phyloP scores from a whole-genome alignment of 2,797 vertebrate species.

The Macropus fuliginosus region DNA sequence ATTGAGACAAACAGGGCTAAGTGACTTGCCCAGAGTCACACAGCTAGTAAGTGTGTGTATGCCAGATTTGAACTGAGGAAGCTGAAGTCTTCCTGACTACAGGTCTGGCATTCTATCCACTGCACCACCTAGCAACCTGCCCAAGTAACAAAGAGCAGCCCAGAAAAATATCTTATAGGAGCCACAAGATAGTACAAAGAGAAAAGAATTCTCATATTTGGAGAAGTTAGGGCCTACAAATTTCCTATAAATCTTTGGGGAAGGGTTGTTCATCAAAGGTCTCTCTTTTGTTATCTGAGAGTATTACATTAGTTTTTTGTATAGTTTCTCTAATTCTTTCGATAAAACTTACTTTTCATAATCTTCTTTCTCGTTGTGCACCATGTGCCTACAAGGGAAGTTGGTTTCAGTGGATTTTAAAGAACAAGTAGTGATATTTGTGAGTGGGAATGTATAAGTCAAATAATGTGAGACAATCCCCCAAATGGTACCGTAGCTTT shows the following conservation, averaged over 20 bases:
- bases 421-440: background rate
- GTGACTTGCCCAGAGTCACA: too few species aligned
- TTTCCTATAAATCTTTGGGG: background rate
- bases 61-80: background rate
- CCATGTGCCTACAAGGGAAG: background rate
- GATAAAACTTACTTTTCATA: background rate
- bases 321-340: background rate
- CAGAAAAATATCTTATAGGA: background rate
- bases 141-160: background rate
- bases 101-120: too few species aligned
- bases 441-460: background rate
- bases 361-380: background rate
- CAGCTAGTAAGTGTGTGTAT: too few species aligned
- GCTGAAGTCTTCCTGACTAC: background rate
- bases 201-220: background rate
- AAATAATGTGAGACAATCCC: background rate
- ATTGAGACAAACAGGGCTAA: too few species aligned
- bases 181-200: background rate
- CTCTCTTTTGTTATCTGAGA: background rate
- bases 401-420: background rate
- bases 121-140: background rate
- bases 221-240: background rate
- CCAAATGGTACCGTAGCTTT: background rate
- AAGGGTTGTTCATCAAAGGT: background rate
- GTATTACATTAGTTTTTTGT: background rate